Evolutionary conservation across 2,888 invertebrate species (phyloP), one percentile per base, ranked within the genome.

Genomic region (Trachelus stipa): DNA sequence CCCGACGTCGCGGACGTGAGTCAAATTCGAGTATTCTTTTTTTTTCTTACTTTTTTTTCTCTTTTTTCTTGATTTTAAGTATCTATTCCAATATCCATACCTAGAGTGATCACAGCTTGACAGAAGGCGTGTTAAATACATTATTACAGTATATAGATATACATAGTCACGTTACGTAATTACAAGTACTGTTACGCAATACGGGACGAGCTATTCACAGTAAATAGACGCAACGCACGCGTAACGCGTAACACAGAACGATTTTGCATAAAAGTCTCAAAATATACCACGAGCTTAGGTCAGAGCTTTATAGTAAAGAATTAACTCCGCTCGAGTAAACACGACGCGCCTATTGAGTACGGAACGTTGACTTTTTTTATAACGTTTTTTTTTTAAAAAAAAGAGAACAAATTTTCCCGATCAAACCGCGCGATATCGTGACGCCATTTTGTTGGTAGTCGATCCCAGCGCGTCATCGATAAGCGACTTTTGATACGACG

Each of bases 51-150:
- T 56, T 30, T n/a, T 23, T 73, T 23, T 15, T n/a, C n/a, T 15
- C 1, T 34, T 76, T 34, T 30, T 30, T 31, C 30, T 34, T 31
- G n/a, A 73, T 73, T 76, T 69, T 31, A 33, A 37, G 37, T 73
- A 40, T 34, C 35, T 74, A 56, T 37, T 79, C 79, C 82, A 83
- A 86, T 82, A 85, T 81, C 81, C 86, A 84, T 88, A 88, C 84
- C 84, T 86, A 87, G 85, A 85, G 83, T 87, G 86, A 90, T 90
- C 90, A 90, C 90, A 90, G 90, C 87, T 89, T 87, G 87, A 89
- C 89, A 90, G 87, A 90, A 90, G 90, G 90, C 90, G 83, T 88
- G 85, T 88, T 87, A 84, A 85, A 86, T 85, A 85, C 82, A 83
- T 81, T 68, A 73, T 77, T 34, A 68, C 68, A 74, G 73, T 78